These are phyloP conservation scores for Drosophila fulvimacula DNA, from an alignment of 2,888 invertebrate genomes.

Conservation along the genomic window DNA sequence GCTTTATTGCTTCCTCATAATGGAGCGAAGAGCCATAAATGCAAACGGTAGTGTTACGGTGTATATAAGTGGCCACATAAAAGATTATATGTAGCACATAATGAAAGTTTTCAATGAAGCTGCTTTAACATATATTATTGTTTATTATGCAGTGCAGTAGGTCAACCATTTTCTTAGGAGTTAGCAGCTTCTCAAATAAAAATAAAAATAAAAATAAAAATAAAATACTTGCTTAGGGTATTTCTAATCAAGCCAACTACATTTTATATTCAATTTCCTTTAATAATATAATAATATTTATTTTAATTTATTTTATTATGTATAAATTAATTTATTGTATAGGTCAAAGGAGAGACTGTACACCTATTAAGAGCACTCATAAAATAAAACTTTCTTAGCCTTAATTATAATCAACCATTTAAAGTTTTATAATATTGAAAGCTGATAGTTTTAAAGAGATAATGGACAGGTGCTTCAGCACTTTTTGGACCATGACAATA, in stretches of 20 bases:
- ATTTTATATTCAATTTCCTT: no score
- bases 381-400: not conserved
- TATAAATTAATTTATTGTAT: no score
- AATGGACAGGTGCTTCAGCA: no score
- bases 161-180: not conserved
- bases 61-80: not conserved
- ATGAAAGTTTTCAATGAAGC: not conserved
- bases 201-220: no score
- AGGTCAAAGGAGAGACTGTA: not conserved
- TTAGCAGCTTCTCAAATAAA: not conserved
- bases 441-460: not conserved
- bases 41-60: not conserved
- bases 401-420: not conserved
- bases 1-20: conserved; percentile 50
- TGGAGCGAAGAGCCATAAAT: not conserved
- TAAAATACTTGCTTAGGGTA: not conserved
- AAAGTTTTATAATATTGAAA: not conserved
- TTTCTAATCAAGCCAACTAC: not conserved
- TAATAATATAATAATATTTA: no score
- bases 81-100: not conserved
- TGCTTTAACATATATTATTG: no score
- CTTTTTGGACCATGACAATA: no score
- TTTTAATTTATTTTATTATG: no score
- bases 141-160: not conserved
- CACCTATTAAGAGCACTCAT: not conserved